phyloP scores from a whole-genome alignment of 2,113 vertebrate species.

The Chloropsis cyanopogon region DNA sequence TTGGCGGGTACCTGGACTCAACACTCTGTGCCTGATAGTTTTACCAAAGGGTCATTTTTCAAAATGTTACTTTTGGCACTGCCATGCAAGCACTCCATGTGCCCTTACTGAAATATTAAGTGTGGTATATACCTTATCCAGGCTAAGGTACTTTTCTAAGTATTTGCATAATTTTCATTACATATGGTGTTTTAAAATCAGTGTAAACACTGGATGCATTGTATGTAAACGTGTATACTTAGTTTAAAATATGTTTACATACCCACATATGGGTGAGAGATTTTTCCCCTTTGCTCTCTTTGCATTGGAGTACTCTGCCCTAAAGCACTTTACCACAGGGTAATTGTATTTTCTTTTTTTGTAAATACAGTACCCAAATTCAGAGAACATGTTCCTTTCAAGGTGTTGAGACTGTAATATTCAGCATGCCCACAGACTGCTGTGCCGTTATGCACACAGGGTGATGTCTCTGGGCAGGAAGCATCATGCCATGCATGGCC shows the following conservation, averaged over 20 bases:
- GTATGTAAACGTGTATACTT: not conserved
- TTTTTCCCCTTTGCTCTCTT: not conserved
- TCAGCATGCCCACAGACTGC: rapidly evolving
- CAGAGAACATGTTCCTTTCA: not conserved
- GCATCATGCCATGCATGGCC: not conserved
- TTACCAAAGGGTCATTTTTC: conserved; percentile 52
- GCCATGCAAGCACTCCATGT: not conserved
- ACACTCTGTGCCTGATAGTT: not conserved
- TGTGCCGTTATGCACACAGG: not conserved
- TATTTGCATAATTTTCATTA: conserved; percentile 55
- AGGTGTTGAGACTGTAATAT: not conserved
- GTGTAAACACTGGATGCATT: conserved; percentile 21
- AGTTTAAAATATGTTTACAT: conserved; percentile 26
- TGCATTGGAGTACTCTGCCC: not conserved
- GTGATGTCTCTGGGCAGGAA: not conserved
- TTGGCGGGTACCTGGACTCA: conserved; percentile 52
- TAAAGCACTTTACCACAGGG: not conserved
- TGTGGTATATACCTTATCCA: conserved; percentile 4
- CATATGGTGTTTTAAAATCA: conserved; percentile 16
- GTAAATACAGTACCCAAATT: not conserved
- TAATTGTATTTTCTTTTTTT: not conserved
- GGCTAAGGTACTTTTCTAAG: conserved; percentile 57
- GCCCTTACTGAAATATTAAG: conserved; percentile 43
- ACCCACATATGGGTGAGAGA: not conserved
- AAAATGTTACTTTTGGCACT: conserved; percentile 60